These are phyloP conservation scores for Ophiodon elongatus DNA, from an alignment of 2,113 vertebrate species.

Conservation along the genomic window DNA sequence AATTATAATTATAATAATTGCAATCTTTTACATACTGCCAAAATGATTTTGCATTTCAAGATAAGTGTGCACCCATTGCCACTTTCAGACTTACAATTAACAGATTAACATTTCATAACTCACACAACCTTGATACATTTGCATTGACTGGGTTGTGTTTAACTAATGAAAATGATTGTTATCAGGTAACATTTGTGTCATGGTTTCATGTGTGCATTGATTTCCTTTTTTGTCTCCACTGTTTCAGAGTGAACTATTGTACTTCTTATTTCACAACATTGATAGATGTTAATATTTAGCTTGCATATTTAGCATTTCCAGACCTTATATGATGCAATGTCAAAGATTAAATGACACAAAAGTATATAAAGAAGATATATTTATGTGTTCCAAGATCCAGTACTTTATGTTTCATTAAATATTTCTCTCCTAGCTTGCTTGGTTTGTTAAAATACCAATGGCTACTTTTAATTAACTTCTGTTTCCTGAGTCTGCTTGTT, in stretches of 20 bases:
- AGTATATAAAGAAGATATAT: background rate
- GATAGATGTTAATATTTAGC: background rate
- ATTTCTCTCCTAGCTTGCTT: background rate
- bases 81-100: background rate
- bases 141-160: background rate
- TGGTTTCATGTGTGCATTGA: background rate
- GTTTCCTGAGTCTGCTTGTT: background rate
- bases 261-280: background rate
- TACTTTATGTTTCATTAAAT: background rate
- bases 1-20: background rate
- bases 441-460: background rate
- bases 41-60: background rate
- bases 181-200: background rate
- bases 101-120: conserved; percentile 10
- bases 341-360: background rate
- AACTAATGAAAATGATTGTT: background rate
- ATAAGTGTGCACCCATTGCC: background rate
- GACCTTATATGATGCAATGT: background rate
- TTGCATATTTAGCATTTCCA: background rate
- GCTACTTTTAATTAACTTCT: background rate
- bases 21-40: background rate
- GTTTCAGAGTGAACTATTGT: background rate
- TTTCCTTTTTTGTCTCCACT: background rate
- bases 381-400: background rate
- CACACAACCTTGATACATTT: background rate